phyloP scores from a whole-genome alignment of 1,140 invertebrate species.

The Helicoverpa armigera region DNA sequence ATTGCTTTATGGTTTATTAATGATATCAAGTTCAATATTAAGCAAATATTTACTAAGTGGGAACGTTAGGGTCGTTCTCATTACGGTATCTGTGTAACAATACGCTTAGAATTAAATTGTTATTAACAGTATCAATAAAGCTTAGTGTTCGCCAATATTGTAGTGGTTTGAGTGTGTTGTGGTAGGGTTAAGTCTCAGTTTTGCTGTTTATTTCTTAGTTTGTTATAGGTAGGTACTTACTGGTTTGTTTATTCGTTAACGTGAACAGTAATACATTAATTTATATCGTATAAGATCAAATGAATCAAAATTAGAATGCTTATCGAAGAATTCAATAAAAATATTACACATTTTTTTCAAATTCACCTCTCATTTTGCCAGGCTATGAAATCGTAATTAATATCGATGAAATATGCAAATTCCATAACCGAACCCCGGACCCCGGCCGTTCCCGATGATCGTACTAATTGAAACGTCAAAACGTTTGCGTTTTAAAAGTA shows the following conservation, averaged over 20 bases:
- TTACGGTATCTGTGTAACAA: conserved; percentile 7
- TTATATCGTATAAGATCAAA: no score
- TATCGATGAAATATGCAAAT: conserved; percentile 21
- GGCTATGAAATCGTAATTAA: conserved; percentile 2
- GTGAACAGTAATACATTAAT: no score
- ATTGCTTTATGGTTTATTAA: conserved; percentile 35
- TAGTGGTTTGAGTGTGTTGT: background rate
- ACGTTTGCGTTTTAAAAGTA: background rate
- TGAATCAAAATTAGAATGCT: no score
- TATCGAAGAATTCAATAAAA: no score
- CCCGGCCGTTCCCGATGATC: background rate
- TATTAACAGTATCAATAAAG: conserved; percentile 43
- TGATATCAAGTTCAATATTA: conserved; percentile 30
- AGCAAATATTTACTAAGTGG: conserved; percentile 23
- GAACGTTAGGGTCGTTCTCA: conserved; percentile 8
- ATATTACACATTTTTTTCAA: background rate
- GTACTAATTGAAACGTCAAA: conserved; percentile 12
- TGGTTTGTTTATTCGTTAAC: no score
- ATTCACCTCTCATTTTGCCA: background rate
- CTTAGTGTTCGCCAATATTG: conserved; percentile 19
- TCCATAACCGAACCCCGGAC: background rate
- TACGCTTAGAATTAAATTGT: conserved; percentile 38
- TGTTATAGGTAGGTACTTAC: no score
- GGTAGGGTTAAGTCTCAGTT: no score
- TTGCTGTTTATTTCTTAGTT: no score